Percentiles rank a stretch among this genome's conserved stretches.
Conservation (phyloP, 2,113 vertebrate species). For the Cricetomys ansorgei region DNA sequence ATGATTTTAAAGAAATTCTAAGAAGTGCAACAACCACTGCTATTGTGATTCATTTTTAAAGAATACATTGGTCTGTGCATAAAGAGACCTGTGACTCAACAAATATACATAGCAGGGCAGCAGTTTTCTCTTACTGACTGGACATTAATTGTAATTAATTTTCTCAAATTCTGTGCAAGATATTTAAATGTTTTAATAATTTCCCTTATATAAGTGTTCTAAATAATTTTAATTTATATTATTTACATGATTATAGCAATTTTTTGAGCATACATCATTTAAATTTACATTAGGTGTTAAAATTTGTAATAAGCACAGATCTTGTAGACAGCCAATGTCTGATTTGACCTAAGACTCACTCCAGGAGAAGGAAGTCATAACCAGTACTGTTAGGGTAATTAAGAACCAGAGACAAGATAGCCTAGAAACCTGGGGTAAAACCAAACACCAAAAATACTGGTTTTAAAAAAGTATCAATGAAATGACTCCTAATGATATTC, state of each 20-base stretch:
- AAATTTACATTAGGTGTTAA: neutral
- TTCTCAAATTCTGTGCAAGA: neutral
- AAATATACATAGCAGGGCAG: neutral
- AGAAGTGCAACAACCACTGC: neutral
- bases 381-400: too few species aligned
- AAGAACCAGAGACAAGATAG: too few species aligned
- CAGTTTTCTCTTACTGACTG: neutral
- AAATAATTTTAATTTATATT: neutral
- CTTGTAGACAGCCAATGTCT: too few species aligned
- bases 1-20: neutral
- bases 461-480: too few species aligned
- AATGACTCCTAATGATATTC: too few species aligned
- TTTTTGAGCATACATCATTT: neutral
- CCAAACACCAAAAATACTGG: too few species aligned
- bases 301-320: neutral
- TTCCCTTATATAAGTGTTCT: neutral
- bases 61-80: neutral
- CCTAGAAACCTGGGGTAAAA: too few species aligned
- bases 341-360: too few species aligned
- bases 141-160: neutral
- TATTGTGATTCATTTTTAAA: neutral
- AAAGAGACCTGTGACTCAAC: neutral
- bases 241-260: neutral
- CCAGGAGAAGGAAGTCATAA: too few species aligned
- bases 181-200: neutral